A percentile compares a stretch with the other conserved stretches of the same genome.
Conservation (phyloP, 2,797 vertebrate species). For the Microtus californicus region DNA sequence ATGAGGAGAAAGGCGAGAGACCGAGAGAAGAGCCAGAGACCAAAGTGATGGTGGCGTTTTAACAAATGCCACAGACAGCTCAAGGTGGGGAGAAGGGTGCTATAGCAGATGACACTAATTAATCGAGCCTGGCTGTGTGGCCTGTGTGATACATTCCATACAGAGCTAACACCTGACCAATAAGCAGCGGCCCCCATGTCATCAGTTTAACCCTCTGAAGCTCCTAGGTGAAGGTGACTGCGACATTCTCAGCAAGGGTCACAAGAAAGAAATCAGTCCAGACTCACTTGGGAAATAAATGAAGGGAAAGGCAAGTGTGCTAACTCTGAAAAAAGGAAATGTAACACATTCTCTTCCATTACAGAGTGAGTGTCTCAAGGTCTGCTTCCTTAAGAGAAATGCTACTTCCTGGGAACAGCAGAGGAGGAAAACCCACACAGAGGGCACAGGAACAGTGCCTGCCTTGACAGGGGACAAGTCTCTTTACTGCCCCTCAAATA, state of each 20-base stretch:
- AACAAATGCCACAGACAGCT: conserved; percentile 55
- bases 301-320: neutral
- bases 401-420: conserved; percentile 62
- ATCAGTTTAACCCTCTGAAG: neutral
- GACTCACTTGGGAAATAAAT: conserved; percentile 39
- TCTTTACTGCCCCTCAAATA: conserved; percentile 48
- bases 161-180: conserved; percentile 35
- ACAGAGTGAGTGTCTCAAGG: conserved; percentile 71
- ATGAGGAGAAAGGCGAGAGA: conserved; percentile 52
- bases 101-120: conserved; percentile 53
- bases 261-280: conserved; percentile 34
- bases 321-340: neutral
- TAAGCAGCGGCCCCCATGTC: neutral
- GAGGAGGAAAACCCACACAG: neutral
- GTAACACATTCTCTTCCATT: conserved; percentile 59
- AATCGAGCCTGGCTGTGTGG: conserved; percentile 48
- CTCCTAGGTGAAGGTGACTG: neutral
- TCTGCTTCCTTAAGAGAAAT: conserved; percentile 64
- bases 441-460: neutral
- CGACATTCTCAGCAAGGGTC: conserved; percentile 36
- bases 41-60: conserved; percentile 41
- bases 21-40: neutral
- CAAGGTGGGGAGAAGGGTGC: neutral
- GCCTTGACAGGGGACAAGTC: neutral
- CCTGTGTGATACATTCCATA: conserved; percentile 53